Evolutionary conservation across 2,888 invertebrate genomes (phyloP).

Genomic region (Zygothrica quintamaculata): DNA sequence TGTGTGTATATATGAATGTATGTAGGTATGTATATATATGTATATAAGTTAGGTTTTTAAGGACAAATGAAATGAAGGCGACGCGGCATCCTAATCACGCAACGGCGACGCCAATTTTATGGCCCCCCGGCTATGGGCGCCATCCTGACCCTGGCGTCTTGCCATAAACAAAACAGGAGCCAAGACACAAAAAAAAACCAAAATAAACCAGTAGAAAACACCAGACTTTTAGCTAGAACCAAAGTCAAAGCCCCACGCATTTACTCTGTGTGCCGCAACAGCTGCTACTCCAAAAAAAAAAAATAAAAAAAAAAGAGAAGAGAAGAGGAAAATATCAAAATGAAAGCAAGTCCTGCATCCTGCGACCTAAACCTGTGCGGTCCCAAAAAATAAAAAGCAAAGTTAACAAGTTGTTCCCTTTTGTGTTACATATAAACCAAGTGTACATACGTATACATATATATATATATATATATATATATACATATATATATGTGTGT

Average conservation of each 20-base stretch:
- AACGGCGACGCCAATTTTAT: slow-evolving; percentile 66
- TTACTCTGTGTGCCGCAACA: slow-evolving; percentile 59
- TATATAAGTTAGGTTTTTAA: slow-evolving; percentile 20
- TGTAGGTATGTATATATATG: slow-evolving; percentile 6
- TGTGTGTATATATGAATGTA: not conserved
- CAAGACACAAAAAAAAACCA: not conserved
- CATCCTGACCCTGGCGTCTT: slow-evolving; percentile 37
- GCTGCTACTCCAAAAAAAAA: slow-evolving; percentile 53
- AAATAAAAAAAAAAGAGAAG: slow-evolving; percentile 2
- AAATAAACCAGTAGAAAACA: slow-evolving; percentile 8
- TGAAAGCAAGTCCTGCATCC: slow-evolving; percentile 21
- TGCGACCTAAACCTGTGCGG: slow-evolving; percentile 36
- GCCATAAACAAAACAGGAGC: slow-evolving; percentile 53
- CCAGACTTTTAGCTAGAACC: slow-evolving; percentile 4
- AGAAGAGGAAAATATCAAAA: slow-evolving; percentile 1
- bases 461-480: slow-evolving; percentile 11
- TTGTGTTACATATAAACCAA: slow-evolving; percentile 47
- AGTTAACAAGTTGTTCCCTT: slow-evolving; percentile 75
- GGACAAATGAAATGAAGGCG: slow-evolving; percentile 65
- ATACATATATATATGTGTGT: slow-evolving; percentile 6
- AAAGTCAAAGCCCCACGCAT: slow-evolving; percentile 43
- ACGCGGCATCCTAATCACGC: slow-evolving; percentile 66
- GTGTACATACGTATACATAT: slow-evolving; percentile 13
- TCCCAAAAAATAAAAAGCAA: slow-evolving; percentile 71
- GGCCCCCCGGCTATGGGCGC: slow-evolving; percentile 60